A percentile compares a stretch with the other conserved stretches of the same genome.
Conservation (phyloP, 2,797 vertebrate species). For the Mormyrus hasselquistii region DNA sequence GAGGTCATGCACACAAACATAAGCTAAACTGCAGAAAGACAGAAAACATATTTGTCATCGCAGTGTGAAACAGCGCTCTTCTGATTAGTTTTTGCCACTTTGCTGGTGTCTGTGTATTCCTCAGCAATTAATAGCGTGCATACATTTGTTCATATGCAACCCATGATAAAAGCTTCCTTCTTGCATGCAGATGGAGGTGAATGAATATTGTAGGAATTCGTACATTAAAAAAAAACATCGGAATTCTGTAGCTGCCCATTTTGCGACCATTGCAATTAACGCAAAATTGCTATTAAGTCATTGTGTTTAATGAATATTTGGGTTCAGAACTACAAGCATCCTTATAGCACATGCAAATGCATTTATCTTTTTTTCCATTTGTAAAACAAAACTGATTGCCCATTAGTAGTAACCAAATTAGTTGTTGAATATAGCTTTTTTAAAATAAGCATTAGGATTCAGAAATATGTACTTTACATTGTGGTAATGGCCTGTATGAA, state of each 20-base stretch:
- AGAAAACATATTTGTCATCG: background rate
- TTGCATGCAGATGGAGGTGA: background rate
- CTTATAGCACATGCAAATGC: background rate
- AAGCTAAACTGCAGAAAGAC: background rate
- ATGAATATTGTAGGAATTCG: background rate
- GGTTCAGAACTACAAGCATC: background rate
- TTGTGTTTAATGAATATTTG: constrained; percentile 1
- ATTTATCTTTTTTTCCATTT: constrained; percentile 7
- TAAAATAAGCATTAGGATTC: background rate
- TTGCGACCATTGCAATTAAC: background rate
- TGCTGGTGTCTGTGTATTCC: background rate
- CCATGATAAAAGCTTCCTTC: background rate
- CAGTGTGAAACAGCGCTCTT: background rate
- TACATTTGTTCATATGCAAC: background rate
- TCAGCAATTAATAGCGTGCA: background rate
- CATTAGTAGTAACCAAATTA: background rate
- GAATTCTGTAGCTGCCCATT: background rate
- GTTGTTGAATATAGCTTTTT: background rate
- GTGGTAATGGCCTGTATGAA: background rate
- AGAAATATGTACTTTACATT: background rate
- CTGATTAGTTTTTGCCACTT: background rate
- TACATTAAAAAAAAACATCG: background rate
- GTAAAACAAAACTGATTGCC: background rate
- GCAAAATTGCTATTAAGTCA: background rate
- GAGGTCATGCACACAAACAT: background rate